phyloP scores from a whole-genome alignment of 2,113 vertebrate species.

The Protomyctophum bolini region DNA sequence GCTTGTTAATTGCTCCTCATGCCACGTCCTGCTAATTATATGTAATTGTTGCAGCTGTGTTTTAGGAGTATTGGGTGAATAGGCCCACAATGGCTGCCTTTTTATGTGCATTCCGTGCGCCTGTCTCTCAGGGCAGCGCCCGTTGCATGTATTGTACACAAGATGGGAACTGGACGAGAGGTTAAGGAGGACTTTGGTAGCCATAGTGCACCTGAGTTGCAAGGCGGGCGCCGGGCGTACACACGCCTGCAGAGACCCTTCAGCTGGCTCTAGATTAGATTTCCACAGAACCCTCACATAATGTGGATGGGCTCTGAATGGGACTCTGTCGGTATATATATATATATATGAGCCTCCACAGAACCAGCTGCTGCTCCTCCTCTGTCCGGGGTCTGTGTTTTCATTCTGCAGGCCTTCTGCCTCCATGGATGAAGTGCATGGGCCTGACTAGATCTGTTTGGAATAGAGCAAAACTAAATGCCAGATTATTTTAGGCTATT shows the following conservation, averaged over 20 bases:
- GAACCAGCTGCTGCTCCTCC: neutral
- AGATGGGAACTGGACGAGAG: neutral
- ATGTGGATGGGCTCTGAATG: neutral
- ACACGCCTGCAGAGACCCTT: neutral
- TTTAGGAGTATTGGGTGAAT: constrained; percentile 1
- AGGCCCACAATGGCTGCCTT: constrained; percentile 3
- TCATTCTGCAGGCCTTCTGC: neutral
- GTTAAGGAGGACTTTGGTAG: neutral
- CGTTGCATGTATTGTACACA: no score
- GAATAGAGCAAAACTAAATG: neutral
- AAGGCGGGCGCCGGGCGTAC: neutral
- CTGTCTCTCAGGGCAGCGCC: neutral
- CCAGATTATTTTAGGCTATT: no score
- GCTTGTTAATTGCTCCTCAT: no score
- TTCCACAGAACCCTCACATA: neutral
- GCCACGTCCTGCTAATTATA: neutral
- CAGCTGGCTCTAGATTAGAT: neutral
- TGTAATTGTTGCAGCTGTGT: constrained; percentile 12
- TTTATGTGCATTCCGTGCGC: neutral
- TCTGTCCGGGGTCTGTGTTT: neutral
- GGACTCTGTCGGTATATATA: neutral
- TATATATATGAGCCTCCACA: neutral
- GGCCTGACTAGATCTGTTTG: neutral
- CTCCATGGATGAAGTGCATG: neutral
- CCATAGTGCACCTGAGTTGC: constrained; percentile 2